Evolutionary conservation across 2,888 invertebrate genomes (phyloP).

Genomic region (Venusia cambrica): DNA sequence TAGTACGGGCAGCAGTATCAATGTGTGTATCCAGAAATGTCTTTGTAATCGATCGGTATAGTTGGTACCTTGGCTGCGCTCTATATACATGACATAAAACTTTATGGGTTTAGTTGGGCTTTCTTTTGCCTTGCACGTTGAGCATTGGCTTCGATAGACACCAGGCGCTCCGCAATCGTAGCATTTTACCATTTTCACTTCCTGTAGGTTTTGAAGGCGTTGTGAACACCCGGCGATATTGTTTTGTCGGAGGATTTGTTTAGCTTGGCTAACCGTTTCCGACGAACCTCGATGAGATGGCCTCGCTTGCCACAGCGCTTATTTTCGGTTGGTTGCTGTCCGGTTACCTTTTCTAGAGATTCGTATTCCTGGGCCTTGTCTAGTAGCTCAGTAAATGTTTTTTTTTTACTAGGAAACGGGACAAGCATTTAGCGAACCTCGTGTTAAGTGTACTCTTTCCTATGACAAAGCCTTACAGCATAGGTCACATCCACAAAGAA

Average conservation of each 20-base stretch:
- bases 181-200: not conserved
- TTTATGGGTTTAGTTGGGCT: slow-evolving; percentile 2
- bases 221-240: no score
- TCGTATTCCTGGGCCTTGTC: slow-evolving; percentile 4
- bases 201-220: no score
- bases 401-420: no score
- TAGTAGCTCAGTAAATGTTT: slow-evolving; percentile 6
- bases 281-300: not conserved
- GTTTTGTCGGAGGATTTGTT: no score
- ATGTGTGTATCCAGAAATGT: not conserved
- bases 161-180: slow-evolving; percentile 7
- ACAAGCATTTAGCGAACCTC: no score
- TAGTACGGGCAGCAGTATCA: slow-evolving; percentile 4
- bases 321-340: not conserved
- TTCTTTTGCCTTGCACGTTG: slow-evolving; percentile 2
- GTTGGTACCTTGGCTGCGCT: slow-evolving; percentile 1
- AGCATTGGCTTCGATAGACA: slow-evolving; percentile 3
- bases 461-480: no score
- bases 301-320: slow-evolving; percentile 3
- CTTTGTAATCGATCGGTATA: not conserved
- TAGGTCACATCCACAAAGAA: no score
- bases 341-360: not conserved
- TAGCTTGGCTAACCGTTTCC: not conserved
- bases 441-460: no score
- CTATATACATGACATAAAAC: slow-evolving; percentile 2